phyloP scores from a whole-genome alignment of 1,140 invertebrate species.

The Lucilia cuprina region DNA sequence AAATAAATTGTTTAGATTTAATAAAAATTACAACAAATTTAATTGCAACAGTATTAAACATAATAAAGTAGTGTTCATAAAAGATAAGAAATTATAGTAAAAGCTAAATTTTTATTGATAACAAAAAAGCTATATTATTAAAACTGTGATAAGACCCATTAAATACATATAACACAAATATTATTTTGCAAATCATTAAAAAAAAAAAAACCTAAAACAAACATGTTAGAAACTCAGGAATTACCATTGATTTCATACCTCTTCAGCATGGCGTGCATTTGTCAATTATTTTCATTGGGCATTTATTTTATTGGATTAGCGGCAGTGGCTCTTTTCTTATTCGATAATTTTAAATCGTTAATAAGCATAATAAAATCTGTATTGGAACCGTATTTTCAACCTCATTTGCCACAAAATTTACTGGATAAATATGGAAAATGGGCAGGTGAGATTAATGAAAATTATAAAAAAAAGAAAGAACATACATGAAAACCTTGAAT shows the following conservation, averaged over 20 bases:
- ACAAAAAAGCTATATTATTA: neutral
- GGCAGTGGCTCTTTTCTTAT: slow-evolving; percentile 58
- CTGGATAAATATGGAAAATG: slow-evolving; percentile 67
- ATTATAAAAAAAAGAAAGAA: neutral
- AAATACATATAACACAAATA: neutral
- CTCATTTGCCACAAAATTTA: slow-evolving; percentile 64
- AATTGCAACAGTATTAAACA: neutral
- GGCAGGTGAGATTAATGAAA: slow-evolving; percentile 67
- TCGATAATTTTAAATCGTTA: slow-evolving; percentile 65
- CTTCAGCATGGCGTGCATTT: slow-evolving; percentile 54
- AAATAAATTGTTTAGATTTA: neutral
- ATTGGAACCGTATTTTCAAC: slow-evolving; percentile 67
- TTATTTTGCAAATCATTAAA: neutral
- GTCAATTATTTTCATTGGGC: slow-evolving; percentile 47
- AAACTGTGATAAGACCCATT: neutral
- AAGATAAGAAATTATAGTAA: neutral
- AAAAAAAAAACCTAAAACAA: neutral
- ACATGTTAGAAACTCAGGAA: slow-evolving; percentile 43
- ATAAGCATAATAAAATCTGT: slow-evolving; percentile 64
- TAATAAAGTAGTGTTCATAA: neutral
- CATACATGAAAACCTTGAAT: no score
- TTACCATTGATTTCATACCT: slow-evolving; percentile 48
- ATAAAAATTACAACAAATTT: neutral
- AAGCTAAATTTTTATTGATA: neutral
- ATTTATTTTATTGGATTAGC: slow-evolving; percentile 62